These are phyloP conservation scores for Sinocyclocheilus rhinocerous DNA, from an alignment of 2,113 vertebrate species.

Conservation along the genomic window DNA sequence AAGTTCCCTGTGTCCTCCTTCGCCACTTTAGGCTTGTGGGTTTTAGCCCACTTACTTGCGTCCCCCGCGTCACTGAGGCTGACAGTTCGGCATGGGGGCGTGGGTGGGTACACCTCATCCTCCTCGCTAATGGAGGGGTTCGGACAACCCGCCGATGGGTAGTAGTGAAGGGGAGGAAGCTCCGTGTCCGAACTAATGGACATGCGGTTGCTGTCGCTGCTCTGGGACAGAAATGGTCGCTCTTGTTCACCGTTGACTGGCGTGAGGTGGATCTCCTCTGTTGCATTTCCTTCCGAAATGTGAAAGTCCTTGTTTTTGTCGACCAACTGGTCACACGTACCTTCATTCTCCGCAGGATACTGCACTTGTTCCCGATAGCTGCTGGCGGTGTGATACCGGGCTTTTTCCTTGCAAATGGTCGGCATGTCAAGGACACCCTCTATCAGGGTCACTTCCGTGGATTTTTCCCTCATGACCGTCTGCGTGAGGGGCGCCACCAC, in stretches of 20 bases:
- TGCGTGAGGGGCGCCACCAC: conserved; percentile 43
- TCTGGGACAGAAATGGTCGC: conserved; percentile 82
- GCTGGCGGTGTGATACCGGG: conserved; percentile 39
- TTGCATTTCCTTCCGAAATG: conserved; percentile 78
- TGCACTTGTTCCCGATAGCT: conserved; percentile 82
- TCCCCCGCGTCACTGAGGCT: conserved; percentile 50
- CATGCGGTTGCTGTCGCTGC: conserved; percentile 91
- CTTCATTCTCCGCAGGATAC: conserved; percentile 68
- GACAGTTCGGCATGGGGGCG: conserved; percentile 50
- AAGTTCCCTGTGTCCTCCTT: conserved; percentile 19
- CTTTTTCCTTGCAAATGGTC: conserved; percentile 44
- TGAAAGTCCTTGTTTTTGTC: conserved; percentile 45
- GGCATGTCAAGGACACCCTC: conserved; percentile 24
- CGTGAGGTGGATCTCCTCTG: conserved; percentile 86
- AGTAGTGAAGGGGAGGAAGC: conserved; percentile 50
- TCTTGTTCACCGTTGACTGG: conserved; percentile 81
- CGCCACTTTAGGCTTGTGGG: conserved; percentile 2
- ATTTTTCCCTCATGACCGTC: conserved; percentile 68
- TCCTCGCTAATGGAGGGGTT: conserved; percentile 95
- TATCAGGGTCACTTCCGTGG: conserved; percentile 56
- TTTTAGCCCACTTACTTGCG: conserved; percentile 5
- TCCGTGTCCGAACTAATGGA: conserved; percentile 94
- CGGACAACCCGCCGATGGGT: conserved; percentile 45
- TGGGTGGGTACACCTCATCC: conserved; percentile 73
- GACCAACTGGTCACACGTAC: not conserved